Conservation (phyloP, 2,113 vertebrate species). For the Dipodomys spectabilis region DNA sequence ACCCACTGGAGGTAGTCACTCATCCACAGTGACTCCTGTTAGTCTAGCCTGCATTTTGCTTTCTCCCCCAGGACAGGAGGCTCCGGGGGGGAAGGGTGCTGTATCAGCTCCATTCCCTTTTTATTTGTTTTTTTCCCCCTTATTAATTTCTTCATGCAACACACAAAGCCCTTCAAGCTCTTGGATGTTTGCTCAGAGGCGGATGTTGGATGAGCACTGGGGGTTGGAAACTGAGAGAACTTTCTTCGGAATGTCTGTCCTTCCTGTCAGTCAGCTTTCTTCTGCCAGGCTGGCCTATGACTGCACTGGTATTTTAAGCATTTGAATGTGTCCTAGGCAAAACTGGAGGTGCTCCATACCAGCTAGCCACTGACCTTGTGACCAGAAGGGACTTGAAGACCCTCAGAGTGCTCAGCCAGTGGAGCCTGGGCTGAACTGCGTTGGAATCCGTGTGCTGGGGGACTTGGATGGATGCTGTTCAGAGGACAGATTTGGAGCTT, state of each 20-base stretch:
- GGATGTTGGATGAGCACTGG: background rate
- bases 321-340: background rate
- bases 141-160: background rate
- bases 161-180: background rate
- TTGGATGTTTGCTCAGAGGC: background rate
- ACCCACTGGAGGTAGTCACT: background rate
- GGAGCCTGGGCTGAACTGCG: background rate
- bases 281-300: background rate
- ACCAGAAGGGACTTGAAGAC: background rate
- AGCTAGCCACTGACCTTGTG: background rate
- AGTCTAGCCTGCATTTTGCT: no score
- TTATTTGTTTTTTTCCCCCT: no score
- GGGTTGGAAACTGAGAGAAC: background rate
- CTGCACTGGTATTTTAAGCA: constrained; percentile 11
- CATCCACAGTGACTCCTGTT: accelerated
- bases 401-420: background rate
- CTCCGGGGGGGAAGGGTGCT: no score
- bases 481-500: background rate
- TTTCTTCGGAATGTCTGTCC: background rate
- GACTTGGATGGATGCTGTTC: background rate
- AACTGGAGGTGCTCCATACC: background rate
- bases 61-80: background rate
- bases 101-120: background rate
- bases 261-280: background rate
- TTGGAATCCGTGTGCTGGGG: background rate